These are phyloP conservation scores for Cyanistes caeruleus DNA, from an alignment of 2,113 vertebrate genomes.

Conservation along the genomic window DNA sequence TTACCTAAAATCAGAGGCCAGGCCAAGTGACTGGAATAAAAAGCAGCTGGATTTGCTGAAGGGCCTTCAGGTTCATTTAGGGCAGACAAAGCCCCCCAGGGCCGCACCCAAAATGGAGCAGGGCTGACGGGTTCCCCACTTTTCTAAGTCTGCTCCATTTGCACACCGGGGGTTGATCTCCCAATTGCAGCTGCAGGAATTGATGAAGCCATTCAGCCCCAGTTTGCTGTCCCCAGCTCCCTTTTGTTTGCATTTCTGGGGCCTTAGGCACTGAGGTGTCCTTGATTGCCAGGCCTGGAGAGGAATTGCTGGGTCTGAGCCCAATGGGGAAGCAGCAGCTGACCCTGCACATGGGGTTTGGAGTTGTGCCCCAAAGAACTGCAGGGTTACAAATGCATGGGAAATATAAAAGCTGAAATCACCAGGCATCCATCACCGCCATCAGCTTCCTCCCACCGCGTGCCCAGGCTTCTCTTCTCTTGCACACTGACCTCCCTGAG, in stretches of 20 bases:
- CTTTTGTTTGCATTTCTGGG: not conserved
- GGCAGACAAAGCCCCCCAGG: not conserved
- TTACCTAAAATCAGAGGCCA: not conserved
- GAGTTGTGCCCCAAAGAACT: not conserved
- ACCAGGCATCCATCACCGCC: not conserved
- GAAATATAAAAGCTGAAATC: not conserved
- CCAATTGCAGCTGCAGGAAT: not conserved
- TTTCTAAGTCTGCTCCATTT: not conserved
- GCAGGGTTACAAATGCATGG: fast-evolving
- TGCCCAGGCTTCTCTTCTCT: not conserved
- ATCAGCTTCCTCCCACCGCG: not conserved
- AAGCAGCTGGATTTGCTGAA: too few species aligned
- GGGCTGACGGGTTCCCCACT: fast-evolving
- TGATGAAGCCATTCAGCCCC: not conserved
- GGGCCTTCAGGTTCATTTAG: not conserved
- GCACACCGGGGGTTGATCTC: not conserved
- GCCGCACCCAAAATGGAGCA: not conserved
- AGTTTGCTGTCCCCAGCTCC: not conserved
- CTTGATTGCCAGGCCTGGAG: not conserved
- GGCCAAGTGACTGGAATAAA: not conserved
- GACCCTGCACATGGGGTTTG: fast-evolving
- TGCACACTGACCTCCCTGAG: not conserved
- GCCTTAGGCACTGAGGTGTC: not conserved
- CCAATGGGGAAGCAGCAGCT: not conserved
- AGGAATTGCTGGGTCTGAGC: not conserved